Evolutionary conservation across 2,113 vertebrate genomes (phyloP).

Genomic region (Thalassarche chlororhynchos): DNA sequence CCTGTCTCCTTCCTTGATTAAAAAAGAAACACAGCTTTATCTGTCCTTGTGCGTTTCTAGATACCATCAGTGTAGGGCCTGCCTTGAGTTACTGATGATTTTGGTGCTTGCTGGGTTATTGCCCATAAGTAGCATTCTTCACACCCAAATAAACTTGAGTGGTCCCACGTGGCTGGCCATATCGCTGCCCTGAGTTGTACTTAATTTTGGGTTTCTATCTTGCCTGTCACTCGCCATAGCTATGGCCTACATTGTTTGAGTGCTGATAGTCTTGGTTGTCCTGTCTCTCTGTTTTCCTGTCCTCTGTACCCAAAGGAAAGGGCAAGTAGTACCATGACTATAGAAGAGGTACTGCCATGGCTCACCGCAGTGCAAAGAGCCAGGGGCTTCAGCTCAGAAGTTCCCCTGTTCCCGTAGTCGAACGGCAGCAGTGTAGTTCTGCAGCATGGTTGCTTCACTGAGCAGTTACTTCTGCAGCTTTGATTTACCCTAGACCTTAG

Average conservation of each 20-base stretch:
- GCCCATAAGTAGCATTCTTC: background rate
- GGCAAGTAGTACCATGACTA: background rate
- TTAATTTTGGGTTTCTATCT: background rate
- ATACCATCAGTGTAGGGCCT: background rate
- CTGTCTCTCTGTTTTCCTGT: background rate
- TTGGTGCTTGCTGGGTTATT: background rate
- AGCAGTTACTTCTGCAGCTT: background rate
- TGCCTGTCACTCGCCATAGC: background rate
- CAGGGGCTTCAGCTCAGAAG: background rate
- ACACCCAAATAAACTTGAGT: background rate
- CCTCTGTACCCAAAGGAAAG: background rate
- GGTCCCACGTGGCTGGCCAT: background rate
- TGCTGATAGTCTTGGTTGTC: background rate
- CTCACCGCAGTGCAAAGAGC: background rate
- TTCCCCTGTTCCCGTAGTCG: background rate
- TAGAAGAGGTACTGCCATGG: background rate
- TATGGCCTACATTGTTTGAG: background rate
- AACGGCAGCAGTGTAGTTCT: background rate
- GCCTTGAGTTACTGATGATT: background rate
- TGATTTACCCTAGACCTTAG: background rate
- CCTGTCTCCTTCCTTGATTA: background rate
- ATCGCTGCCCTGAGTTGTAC: background rate
- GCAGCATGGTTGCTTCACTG: background rate
- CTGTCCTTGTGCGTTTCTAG: background rate
- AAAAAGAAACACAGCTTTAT: background rate